These are phyloP conservation scores for Novumbra hubbsi DNA, from an alignment of 2,797 vertebrate genomes.

Conservation along the genomic window DNA sequence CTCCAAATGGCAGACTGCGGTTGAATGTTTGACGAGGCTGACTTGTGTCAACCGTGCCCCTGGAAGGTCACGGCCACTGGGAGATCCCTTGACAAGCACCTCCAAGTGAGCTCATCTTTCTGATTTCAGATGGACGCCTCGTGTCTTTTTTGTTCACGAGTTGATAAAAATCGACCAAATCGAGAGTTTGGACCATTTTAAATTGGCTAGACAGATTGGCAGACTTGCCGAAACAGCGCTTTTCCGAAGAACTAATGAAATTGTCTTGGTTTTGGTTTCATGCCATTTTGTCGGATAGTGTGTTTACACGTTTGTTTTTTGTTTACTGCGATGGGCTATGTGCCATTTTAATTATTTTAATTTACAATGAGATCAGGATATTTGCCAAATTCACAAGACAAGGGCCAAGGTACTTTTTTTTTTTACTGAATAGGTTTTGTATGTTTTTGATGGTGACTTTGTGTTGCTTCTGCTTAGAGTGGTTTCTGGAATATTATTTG, in stretches of 20 bases:
- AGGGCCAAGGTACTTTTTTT: slow-evolving; percentile 8
- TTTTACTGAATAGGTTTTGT: slow-evolving; percentile 36
- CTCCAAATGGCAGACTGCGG: slow-evolving; percentile 28
- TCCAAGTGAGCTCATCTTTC: slow-evolving; percentile 5
- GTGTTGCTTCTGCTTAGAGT: background rate
- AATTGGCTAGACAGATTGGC: background rate
- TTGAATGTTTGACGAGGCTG: slow-evolving; percentile 47
- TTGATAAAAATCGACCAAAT: background rate
- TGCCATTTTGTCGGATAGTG: background rate
- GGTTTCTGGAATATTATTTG: slow-evolving; percentile 7
- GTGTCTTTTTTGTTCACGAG: background rate
- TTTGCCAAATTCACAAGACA: background rate
- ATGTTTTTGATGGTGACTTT: slow-evolving; percentile 21
- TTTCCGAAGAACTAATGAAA: background rate
- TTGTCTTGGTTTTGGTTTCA: background rate
- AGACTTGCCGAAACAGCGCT: background rate
- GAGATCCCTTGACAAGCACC: slow-evolving; percentile 24
- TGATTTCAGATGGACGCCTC: background rate
- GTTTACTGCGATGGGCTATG: background rate
- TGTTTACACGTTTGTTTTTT: background rate
- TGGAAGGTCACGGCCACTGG: slow-evolving; percentile 56
- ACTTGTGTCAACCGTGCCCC: slow-evolving; percentile 31
- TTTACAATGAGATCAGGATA: background rate
- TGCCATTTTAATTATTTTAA: slow-evolving; percentile 3
- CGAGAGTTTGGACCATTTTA: background rate